Percentiles rank a stretch among this genome's conserved stretches.
Conservation (phyloP, 2,797 vertebrate genomes). For the Rhinella marina region DNA sequence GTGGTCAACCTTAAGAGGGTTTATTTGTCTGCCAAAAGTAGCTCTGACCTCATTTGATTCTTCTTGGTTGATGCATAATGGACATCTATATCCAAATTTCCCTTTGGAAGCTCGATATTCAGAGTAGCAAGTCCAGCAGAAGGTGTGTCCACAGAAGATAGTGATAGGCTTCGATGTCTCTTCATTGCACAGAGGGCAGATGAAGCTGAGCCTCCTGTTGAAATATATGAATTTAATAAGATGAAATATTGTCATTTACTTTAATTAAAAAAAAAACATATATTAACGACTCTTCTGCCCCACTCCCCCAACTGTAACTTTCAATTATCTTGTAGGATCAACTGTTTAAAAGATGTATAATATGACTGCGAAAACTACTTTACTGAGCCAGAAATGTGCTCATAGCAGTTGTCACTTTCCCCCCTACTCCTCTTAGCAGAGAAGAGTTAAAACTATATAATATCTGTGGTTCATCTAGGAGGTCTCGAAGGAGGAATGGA, state of each 20-base stretch:
- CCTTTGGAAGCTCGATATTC: not conserved
- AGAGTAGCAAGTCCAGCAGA: not conserved
- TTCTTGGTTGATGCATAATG: not conserved
- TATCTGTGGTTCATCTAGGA: too few relatives aligned
- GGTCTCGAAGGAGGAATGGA: too few relatives aligned
- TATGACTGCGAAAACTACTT: too few relatives aligned
- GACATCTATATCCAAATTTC: not conserved
- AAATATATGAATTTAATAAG: not conserved
- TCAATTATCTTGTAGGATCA: too few relatives aligned
- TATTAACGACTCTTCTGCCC: too few relatives aligned
- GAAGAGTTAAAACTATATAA: too few relatives aligned
- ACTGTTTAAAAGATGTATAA: too few relatives aligned
- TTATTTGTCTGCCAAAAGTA: not conserved
- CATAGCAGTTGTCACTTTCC: too few relatives aligned
- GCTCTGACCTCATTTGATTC: not conserved
- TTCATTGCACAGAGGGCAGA: not conserved
- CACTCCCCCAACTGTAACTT: too few relatives aligned
- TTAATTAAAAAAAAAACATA: not conserved
- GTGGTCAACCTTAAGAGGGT: not conserved
- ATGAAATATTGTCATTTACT: not conserved
- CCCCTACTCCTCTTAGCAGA: too few relatives aligned
- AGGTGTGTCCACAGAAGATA: not conserved
- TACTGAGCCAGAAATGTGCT: too few relatives aligned
- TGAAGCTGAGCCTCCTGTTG: not conserved
- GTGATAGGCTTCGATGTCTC: not conserved